phyloP scores from a whole-genome alignment of 2,113 vertebrate genomes.

The Geococcyx californianus region DNA sequence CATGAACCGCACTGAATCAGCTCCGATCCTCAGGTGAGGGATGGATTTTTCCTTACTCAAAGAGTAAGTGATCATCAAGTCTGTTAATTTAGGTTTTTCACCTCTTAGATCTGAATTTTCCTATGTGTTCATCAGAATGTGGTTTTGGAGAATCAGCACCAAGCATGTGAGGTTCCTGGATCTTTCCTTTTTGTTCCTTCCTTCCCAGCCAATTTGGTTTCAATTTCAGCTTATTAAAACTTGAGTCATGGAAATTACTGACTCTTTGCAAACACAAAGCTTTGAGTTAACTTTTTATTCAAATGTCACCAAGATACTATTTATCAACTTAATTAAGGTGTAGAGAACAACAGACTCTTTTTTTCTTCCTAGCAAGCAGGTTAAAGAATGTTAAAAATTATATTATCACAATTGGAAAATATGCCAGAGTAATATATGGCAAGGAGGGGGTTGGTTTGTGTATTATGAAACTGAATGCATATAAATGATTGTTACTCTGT shows the following conservation, averaged over 20 bases:
- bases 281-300: neutral
- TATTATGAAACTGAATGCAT: neutral
- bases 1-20: rapidly evolving
- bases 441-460: rapidly evolving
- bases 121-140: neutral
- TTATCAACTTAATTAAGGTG: conserved; percentile 45
- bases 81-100: neutral
- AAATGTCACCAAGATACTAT: neutral
- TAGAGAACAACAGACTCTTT: neutral
- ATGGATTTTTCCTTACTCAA: neutral
- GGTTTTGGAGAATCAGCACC: neutral
- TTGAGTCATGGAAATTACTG: conserved; percentile 8
- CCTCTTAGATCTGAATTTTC: neutral
- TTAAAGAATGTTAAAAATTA: conserved; percentile 24
- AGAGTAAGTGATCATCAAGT: neutral
- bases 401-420: neutral
- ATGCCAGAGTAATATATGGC: neutral
- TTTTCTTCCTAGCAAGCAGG: neutral
- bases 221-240: neutral
- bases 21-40: rapidly evolving
- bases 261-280: neutral
- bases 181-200: neutral
- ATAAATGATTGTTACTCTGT: neutral
- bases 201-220: neutral
- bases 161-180: neutral